These are phyloP conservation scores for Natator depressus DNA, from an alignment of 2,113 vertebrate species.

Conservation along the genomic window DNA sequence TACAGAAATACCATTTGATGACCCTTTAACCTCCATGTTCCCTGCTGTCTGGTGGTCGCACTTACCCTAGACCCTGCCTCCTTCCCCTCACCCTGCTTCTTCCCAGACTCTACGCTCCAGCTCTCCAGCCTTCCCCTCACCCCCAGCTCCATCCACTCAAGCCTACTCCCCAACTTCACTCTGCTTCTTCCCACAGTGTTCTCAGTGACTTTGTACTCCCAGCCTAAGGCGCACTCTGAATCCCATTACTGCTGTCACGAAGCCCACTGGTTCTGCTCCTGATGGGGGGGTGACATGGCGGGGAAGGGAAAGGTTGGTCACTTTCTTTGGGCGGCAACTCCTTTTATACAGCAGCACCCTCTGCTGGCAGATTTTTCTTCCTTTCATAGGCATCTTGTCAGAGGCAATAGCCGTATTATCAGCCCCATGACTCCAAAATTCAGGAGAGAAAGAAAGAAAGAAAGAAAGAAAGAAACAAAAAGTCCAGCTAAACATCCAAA, in stretches of 20 bases:
- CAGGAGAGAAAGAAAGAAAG: not conserved
- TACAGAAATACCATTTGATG: not conserved
- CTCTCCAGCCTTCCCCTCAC: not conserved
- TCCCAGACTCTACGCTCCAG: not conserved
- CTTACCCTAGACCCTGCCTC: not conserved
- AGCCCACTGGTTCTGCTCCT: not conserved
- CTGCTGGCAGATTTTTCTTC: conserved; percentile 11
- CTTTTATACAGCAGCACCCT: conserved; percentile 52
- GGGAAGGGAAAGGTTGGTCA: not conserved
- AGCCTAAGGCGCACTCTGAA: not conserved
- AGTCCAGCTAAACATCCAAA: not conserved
- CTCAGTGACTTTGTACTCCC: not conserved
- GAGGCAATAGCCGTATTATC: not conserved
- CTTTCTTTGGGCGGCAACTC: not conserved
- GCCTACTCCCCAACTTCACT: not conserved
- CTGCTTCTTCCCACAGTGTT: not conserved
- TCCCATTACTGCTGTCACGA: not conserved
- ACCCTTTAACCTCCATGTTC: not conserved
- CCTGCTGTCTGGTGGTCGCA: not conserved
- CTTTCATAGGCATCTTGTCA: not conserved
- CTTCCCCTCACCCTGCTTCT: not conserved
- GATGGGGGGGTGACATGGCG: not conserved
- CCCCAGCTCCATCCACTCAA: not conserved
- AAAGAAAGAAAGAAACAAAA: not conserved
- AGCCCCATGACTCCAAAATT: not conserved